Percentiles rank a stretch among this genome's conserved stretches.
Conservation (phyloP, 1,140 invertebrate species). For the Stegodyphus mimosarum region DNA sequence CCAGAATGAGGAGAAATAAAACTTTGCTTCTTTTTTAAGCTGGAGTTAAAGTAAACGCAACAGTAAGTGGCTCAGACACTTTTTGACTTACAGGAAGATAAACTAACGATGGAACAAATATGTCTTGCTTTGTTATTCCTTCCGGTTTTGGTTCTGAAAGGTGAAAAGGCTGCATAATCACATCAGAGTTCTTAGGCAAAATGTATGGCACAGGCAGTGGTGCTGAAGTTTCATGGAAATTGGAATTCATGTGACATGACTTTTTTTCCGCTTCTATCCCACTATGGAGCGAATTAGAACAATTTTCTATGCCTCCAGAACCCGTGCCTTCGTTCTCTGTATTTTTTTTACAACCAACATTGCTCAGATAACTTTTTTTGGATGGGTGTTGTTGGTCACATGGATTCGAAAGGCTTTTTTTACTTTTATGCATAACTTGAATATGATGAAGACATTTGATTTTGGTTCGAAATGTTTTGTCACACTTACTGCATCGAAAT, state of each 20-base stretch:
- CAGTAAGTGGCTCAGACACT: slow-evolving; percentile 81
- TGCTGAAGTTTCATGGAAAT: slow-evolving; percentile 6
- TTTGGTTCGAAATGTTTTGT: slow-evolving; percentile 68
- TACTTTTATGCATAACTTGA: slow-evolving; percentile 66
- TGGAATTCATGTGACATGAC: background rate
- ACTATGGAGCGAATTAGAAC: slow-evolving; percentile 10
- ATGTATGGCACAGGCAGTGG: slow-evolving; percentile 33
- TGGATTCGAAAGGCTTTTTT: slow-evolving; percentile 38
- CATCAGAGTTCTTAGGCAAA: slow-evolving; percentile 48
- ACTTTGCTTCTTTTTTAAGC: slow-evolving; percentile 71
- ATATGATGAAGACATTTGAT: slow-evolving; percentile 68
- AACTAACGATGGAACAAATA: slow-evolving; percentile 85
- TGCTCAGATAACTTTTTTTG: slow-evolving; percentile 16
- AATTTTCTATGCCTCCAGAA: slow-evolving; percentile 37
- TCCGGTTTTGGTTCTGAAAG: slow-evolving; percentile 74
- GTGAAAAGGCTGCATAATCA: slow-evolving; percentile 87
- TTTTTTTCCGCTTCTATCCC: slow-evolving; percentile 4
- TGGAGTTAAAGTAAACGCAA: slow-evolving; percentile 91
- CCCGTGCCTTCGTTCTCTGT: background rate
- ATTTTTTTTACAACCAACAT: slow-evolving; percentile 11
- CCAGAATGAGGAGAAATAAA: too few relatives aligned
- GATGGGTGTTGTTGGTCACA: slow-evolving; percentile 37
- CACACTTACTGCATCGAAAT: slow-evolving; percentile 71
- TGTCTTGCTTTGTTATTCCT: slow-evolving; percentile 34
- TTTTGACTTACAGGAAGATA: slow-evolving; percentile 89